Conservation (phyloP, 2,888 invertebrate species). For the Caenorhabditis afra region DNA sequence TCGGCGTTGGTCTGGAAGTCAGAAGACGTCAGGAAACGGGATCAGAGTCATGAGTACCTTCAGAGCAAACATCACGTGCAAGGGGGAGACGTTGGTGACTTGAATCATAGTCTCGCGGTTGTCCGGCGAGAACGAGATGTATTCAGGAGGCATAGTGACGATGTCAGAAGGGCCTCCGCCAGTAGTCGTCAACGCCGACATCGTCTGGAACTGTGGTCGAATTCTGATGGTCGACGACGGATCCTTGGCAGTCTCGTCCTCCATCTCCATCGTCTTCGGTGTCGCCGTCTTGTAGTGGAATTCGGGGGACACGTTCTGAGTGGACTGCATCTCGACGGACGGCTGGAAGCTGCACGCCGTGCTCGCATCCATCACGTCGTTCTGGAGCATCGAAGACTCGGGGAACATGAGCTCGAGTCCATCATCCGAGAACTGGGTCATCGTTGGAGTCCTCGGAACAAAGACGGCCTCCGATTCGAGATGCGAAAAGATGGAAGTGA, state of each 20-base stretch:
- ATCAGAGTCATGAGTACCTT: constrained; percentile 12
- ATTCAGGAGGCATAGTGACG: constrained; percentile 30
- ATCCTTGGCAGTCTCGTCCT: background rate
- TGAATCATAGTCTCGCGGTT: constrained; percentile 10
- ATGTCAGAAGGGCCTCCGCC: constrained; percentile 11
- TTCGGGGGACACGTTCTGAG: constrained; percentile 26
- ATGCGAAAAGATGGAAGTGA: constrained; percentile 19
- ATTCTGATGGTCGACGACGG: background rate
- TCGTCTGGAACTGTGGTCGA: constrained; percentile 17
- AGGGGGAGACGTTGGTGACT: constrained; percentile 41
- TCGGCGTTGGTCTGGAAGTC: constrained; percentile 56
- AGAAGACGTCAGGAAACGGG: background rate
- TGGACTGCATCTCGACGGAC: constrained; percentile 49
- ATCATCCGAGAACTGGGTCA: constrained; percentile 47
- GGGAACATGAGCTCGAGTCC: constrained; percentile 24
- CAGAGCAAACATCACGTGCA: constrained; percentile 48
- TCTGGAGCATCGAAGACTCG: background rate
- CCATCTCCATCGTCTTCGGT: background rate
- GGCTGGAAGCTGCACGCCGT: constrained; percentile 49
- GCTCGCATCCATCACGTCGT: background rate
- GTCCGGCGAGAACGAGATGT: constrained; percentile 20
- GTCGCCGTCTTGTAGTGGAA: background rate
- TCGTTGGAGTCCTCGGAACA: constrained; percentile 33
- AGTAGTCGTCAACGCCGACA: constrained; percentile 54
- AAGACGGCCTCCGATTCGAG: constrained; percentile 18